Evolutionary conservation across 2,113 vertebrate genomes (phyloP), one percentile per base, ranked within the genome.

Genomic region (Nothoprocta perdicaria): DNA sequence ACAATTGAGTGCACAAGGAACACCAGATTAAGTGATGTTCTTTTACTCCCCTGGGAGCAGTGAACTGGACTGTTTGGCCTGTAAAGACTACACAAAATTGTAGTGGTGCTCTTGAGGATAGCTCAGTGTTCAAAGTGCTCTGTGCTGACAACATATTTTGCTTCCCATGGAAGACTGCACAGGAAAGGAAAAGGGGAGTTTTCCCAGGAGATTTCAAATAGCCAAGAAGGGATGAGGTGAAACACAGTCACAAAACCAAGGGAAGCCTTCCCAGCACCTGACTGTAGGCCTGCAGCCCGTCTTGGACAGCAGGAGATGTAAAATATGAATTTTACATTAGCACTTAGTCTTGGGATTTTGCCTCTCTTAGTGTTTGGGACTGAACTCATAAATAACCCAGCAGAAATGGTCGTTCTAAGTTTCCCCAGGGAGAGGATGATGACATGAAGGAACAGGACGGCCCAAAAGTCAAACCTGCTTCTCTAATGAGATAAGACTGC

Each of bases 301-400:
- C 65, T 65, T 87, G 65, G 31, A 35, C 63, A 68, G 27, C 11
- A 81, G 50, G 21, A 91, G 31, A 90, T 76, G 27, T 72, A 72
- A 86, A 84, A 93, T 81, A 57, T 50, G 74, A 88, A 73, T 94
- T 75, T 84, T 68, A 12, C 18, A 5, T 73, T 82, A 83, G 65
- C 31, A 40, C 13, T 75, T 77, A 63, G 3, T 72, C 10, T 69
- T 91, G 68, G 45, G 66, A 72, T 91, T 88, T 91, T 58, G 61
- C 46, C 60, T 88, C 31, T 92, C 14, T 77, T 91, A 3, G 6
- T 88, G 67, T 43, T 83, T 65, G 75, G 45, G 69, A 78, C 38
- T 82, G 68, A 89, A 68, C 50, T 46, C 24, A 5, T 46, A 29
- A 91, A 48, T 71, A 89, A 72, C 50, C n/a, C 22, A 60, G 22